These are phyloP conservation scores for Polydesmus complanatus DNA, from an alignment of 2,888 invertebrate genomes.

Conservation along the genomic window DNA sequence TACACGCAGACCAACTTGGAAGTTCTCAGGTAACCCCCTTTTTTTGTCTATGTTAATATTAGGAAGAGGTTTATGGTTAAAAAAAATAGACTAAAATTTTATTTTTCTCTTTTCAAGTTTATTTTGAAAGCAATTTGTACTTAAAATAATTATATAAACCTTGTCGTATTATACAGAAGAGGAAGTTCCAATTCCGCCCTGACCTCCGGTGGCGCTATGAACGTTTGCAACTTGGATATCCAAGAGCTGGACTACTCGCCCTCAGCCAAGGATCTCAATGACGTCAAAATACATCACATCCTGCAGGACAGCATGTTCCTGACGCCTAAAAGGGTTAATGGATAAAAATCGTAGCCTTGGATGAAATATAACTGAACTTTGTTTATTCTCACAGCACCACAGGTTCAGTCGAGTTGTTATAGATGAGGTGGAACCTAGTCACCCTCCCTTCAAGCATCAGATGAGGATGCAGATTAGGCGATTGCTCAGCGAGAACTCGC, in stretches of 20 bases:
- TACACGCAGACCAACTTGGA: slow-evolving; percentile 43
- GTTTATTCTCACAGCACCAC: slow-evolving; percentile 20
- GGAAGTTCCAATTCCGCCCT: background rate
- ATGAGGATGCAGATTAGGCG: slow-evolving; percentile 80
- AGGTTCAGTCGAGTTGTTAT: slow-evolving; percentile 24
- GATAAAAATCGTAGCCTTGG: background rate
- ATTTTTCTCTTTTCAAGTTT: background rate
- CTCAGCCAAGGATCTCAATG: slow-evolving; percentile 78
- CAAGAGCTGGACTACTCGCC: slow-evolving; percentile 86
- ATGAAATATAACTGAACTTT: background rate
- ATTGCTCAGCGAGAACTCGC: slow-evolving; percentile 66
- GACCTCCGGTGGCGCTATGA: background rate
- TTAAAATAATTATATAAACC: too few species aligned
- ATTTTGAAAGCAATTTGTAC: too few species aligned
- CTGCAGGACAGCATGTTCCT: slow-evolving; percentile 44
- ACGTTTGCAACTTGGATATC: slow-evolving; percentile 55
- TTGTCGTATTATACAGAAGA: too few species aligned
- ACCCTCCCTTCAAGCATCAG: slow-evolving; percentile 46
- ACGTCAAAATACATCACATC: slow-evolving; percentile 85
- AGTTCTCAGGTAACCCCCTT: background rate
- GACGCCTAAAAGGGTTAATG: slow-evolving; percentile 44
- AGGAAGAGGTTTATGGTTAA: background rate
- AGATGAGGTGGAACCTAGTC: slow-evolving; percentile 22
- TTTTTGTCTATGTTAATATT: too few species aligned
- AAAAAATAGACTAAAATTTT: background rate